A percentile compares a stretch with the other conserved stretches of the same genome.
These are phyloP conservation scores for Periphyllus acericola DNA, from an alignment of 2,888 invertebrate species.

Conservation along the genomic window DNA sequence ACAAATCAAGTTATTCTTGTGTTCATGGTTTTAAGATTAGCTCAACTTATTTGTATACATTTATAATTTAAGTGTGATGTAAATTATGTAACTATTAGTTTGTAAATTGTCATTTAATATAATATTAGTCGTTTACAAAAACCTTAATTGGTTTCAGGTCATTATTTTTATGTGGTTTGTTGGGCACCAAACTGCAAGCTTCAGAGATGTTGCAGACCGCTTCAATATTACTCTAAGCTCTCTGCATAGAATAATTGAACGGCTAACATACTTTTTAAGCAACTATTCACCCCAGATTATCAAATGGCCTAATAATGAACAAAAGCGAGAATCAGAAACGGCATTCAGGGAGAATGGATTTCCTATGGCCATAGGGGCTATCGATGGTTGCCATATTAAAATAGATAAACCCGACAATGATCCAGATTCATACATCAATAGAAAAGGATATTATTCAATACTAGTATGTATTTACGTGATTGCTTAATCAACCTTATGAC, in stretches of 20 bases:
- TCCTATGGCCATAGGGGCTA: conserved; percentile 22
- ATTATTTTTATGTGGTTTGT: conserved; percentile 21
- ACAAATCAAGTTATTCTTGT: too few species aligned
- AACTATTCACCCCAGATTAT: conserved; percentile 35
- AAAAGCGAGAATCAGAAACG: conserved; percentile 13
- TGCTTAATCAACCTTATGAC: too few species aligned
- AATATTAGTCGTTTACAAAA: not conserved
- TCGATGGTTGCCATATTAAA: not conserved
- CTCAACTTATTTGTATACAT: too few species aligned
- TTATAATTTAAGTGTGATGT: not conserved
- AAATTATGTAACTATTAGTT: not conserved
- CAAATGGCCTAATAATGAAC: conserved; percentile 18
- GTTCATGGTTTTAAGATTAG: too few species aligned
- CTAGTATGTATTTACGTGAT: not conserved
- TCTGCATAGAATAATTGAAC: conserved; percentile 64
- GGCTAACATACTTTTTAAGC: conserved; percentile 30
- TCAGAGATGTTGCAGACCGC: conserved; percentile 51
- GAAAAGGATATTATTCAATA: conserved; percentile 31
- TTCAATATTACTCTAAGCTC: conserved; percentile 66
- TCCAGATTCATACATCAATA: conserved; percentile 33
- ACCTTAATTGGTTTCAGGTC: conserved; percentile 18
- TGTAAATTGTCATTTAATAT: not conserved
- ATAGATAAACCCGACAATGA: conserved; percentile 32
- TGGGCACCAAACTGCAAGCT: conserved; percentile 45
- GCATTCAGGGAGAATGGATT: conserved; percentile 21